Base-by-base conservation (phyloP, 2,797 vertebrate genomes). In the Ctenosaura bakeri region DNA sequence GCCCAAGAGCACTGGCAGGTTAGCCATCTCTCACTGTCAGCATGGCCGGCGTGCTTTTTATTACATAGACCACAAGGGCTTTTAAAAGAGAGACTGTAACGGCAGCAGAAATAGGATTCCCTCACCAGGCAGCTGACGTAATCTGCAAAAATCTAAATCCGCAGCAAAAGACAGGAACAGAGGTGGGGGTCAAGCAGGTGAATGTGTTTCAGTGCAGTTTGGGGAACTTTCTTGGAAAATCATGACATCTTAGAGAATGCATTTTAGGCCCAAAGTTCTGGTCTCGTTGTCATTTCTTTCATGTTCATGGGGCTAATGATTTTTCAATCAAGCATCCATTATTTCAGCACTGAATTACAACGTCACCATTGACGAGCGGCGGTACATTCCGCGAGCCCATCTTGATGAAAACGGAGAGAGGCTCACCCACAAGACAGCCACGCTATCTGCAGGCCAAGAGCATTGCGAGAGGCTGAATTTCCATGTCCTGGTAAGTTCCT, bases 311-410 rank as follows among this genome's bases (percentile, higher is more conserved):
- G 85, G 56, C 35, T 22, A 0, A 4, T 3, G 42, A 46, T 2
- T 1, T 50, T 2, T 10, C 20, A 3, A 52, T 73, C 22, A n/a
- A 73, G 10, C 18, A 14, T 86, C 52, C 46, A 0, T 0, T 16
- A 0, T 13, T 9, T 6, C 95, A 99, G 99, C 92, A 0, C 95
- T 98, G 88, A 97, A 95, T 92, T 99, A 98, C 95, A 98, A 97
- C 0, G 96, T 98, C 22, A 98, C 97, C 91, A 98, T 99, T 66
- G 98, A 98, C 1, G 99, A 99, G 96, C 97, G 98, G 42, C 97
- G 99, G n/a, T 99, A 99, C 90, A 98, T 98, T 0, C 98, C 99
- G 0, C 97, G 99, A 35, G 99, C 99, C 0, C 92, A 98, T 38
- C 96, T 99, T 97, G 99, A 99, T 1, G 97, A 98, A 79, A 95